phyloP scores from a whole-genome alignment of 2,113 vertebrate genomes.

The Sakesphorus luctuosus region DNA sequence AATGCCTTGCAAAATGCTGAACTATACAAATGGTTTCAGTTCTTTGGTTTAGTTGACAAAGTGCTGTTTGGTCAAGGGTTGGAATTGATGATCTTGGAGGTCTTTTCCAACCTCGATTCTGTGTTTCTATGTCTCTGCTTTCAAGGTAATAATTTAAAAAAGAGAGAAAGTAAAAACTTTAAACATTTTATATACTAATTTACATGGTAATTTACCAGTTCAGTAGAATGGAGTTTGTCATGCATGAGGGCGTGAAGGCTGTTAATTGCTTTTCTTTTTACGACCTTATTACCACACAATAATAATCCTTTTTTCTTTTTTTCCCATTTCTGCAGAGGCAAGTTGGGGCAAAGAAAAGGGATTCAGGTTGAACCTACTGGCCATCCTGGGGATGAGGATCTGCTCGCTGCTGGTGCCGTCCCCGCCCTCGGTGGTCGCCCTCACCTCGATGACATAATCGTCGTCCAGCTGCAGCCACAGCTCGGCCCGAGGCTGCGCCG shows the following conservation, averaged over 20 bases:
- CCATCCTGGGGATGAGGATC: slow-evolving; percentile 90
- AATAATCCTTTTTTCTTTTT: not conserved
- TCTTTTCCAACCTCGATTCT: not conserved
- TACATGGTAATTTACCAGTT: slow-evolving; percentile 12
- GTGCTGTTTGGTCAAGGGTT: not conserved
- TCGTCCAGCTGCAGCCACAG: slow-evolving; percentile 82
- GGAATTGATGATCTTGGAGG: not conserved
- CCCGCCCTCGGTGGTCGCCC: slow-evolving; percentile 85
- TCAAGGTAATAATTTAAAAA: not conserved
- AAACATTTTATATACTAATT: not conserved
- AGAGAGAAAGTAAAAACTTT: not conserved
- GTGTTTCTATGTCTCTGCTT: not conserved
- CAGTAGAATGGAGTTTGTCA: not conserved
- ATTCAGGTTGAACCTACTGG: slow-evolving; percentile 61
- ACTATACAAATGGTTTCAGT: not conserved
- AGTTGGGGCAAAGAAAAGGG: not conserved
- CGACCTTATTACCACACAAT: not conserved
- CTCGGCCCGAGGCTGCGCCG: slow-evolving; percentile 82
- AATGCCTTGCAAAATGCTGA: not conserved
- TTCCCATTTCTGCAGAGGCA: not conserved
- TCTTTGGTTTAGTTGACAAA: not conserved
- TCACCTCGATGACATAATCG: slow-evolving; percentile 91
- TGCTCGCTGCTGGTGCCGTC: slow-evolving; percentile 89
- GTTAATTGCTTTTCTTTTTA: slow-evolving; percentile 34
- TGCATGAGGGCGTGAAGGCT: not conserved